A percentile compares a stretch with the other conserved stretches of the same genome.
phyloP scores from a whole-genome alignment of 2,888 invertebrate genomes.

The Rhaphigaster nebulosa region DNA sequence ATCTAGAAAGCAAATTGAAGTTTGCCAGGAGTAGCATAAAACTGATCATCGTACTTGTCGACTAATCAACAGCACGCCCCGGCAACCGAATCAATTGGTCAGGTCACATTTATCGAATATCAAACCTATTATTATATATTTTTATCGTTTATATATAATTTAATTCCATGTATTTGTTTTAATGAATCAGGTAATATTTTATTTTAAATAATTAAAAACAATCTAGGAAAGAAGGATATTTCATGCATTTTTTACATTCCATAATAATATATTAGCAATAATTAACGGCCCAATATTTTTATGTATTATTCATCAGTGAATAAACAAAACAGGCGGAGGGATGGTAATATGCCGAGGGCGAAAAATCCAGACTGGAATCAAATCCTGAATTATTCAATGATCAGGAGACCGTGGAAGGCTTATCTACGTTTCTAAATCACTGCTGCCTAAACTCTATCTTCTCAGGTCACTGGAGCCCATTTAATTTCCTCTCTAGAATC shows the following conservation, averaged over 20 bases:
- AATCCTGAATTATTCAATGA: constrained; percentile 38
- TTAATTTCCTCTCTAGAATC: neutral
- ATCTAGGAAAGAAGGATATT: too few relatives aligned
- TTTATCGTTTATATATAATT: too few relatives aligned
- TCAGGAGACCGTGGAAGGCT: neutral
- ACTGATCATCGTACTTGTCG: neutral
- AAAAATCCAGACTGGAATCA: neutral
- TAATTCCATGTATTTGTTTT: too few relatives aligned
- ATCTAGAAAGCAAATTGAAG: neutral
- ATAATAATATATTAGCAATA: neutral
- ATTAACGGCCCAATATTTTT: neutral
- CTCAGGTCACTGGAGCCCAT: neutral
- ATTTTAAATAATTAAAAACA: too few relatives aligned
- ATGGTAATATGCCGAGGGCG: neutral
- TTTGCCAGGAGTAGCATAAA: neutral
- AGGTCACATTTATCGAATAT: neutral
- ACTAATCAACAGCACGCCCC: neutral
- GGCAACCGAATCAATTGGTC: neutral
- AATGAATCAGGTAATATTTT: too few relatives aligned
- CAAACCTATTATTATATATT: neutral
- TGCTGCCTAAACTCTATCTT: constrained; percentile 4
- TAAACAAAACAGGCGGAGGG: neutral
- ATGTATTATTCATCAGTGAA: neutral
- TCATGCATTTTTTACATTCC: neutral
- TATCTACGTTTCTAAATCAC: constrained; percentile 3